Evolutionary conservation across 1,140 invertebrate genomes (phyloP), one percentile per base, ranked within the genome.

Genomic region (Pogonomyrmex barbatus): DNA sequence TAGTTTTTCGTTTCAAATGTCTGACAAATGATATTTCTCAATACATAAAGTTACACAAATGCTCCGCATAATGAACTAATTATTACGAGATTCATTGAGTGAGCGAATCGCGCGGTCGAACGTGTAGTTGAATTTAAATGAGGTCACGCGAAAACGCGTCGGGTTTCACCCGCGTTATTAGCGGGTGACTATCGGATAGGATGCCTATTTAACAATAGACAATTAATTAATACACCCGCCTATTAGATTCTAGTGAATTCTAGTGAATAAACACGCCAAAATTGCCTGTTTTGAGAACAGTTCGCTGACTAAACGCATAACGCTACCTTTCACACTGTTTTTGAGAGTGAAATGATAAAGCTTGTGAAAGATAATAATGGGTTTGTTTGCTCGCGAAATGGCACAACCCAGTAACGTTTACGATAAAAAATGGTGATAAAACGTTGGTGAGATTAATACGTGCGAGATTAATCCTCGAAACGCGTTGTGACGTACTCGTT

Each of bases 91-190:
- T 1, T 56, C 17, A 36, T 10, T 42, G 56, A 75, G 42, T 30
- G n/a, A 62, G n/a, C 42, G 33, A 75, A 81, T 81, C 68, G 62
- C 54, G 62, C 62, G 36, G n/a, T 54, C 77, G 17, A 50, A 60
- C 42, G 68, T 81, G 36, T 50, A 75, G 79, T 42, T 75, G 79
- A 83, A 75, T 83, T 81, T 75, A 75, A 75, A 83, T 60, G 54
- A 83, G 68, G 45, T 50, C 54, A 75, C 68, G 45, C 30, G 67
- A 83, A 75, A 83, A 60, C 54, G 33, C 79, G 54, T 62, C 54
- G 54, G 33, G 30, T 24, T 71, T 83, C 68, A 75, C 33, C 30
- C 39, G 68, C 79, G 4, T 75, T 83, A 83, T 60, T 75, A 83
- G 42, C 45, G 30, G 9, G 9, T n/a, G n/a, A 75, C 79, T 60